Percentiles rank a stretch among this genome's conserved stretches.
These are phyloP conservation scores for Rhinogobius similis DNA, from an alignment of 2,113 vertebrate species.

Conservation along the genomic window DNA sequence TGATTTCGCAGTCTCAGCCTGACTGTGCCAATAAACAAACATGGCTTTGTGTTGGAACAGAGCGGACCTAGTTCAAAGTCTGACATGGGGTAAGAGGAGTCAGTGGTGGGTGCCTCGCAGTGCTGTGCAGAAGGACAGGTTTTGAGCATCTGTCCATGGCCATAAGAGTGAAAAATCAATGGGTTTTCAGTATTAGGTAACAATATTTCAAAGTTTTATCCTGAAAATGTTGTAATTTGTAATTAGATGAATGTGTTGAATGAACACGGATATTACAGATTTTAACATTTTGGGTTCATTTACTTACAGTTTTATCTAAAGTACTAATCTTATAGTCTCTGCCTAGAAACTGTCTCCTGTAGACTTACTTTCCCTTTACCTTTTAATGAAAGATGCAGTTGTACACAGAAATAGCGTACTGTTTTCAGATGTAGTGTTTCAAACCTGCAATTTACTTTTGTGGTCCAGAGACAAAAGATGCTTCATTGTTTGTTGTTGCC, in stretches of 20 bases:
- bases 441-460: neutral
- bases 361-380: neutral
- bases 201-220: neutral
- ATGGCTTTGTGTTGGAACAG: too few species aligned
- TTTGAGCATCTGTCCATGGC: neutral
- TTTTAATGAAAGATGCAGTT: neutral
- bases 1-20: too few species aligned
- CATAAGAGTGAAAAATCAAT: neutral
- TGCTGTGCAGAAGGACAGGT: too few species aligned
- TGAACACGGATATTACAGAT: neutral
- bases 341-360: neutral
- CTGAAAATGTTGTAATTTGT: too few species aligned
- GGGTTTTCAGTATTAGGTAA: neutral
- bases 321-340: neutral
- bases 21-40: too few species aligned
- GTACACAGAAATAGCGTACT: neutral
- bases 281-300: neutral
- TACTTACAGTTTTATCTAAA: neutral
- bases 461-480: neutral
- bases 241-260: neutral
- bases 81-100: neutral
- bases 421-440: neutral
- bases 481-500: neutral
- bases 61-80: neutral
- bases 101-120: too few species aligned